Evolutionary conservation across 2,113 vertebrate genomes (phyloP), one percentile per base, ranked within the genome.

Genomic region (Oncorhynchus gorbuscha): DNA sequence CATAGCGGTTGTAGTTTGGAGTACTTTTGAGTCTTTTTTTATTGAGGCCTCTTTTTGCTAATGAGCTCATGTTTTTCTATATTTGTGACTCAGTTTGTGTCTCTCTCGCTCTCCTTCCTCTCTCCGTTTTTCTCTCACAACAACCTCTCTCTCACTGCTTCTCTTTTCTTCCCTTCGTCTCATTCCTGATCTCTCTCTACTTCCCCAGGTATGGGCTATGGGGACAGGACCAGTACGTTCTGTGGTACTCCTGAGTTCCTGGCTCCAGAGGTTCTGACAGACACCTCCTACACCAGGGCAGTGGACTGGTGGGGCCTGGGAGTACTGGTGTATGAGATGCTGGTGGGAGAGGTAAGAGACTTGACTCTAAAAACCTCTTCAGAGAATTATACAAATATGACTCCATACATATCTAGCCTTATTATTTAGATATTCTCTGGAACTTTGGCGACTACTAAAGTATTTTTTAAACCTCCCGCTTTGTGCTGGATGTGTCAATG

Each of bases 231-330:
- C 69, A 95, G 95, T 72, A 97, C 96, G 0, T 97, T 97, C 89
- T 97, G 96, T 13, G 96, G 96, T 59, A 97, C 96, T 32, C 96
- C 96, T 0, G 96, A 97, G 91, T 97, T 97, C 89, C 81, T 96
- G 90, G 96, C 95, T 0, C 96, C 96, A 0, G 96, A 96, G 85
- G 94, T 97, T 66, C 91, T 97, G 84, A 97, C 96, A 0, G 96
- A 97, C 87, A 95, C 95, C 0, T 97, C 96, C 0, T 97, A 97
- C 90, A 97, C 96, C 0, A 85, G 96, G 64, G 95, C 95, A 0
- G 96, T 97, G 45, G 96, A 97, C 88, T 97, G 96, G 96, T 97
- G 96, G 95, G 95, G 95, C 1, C 93, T 97, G 22, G 95, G 95
- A 0, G 95, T 97, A 49, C 92, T 96, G 69, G 75, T 97, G 68